Base-by-base conservation (phyloP, 1,140 invertebrate genomes). In the Ips typographus region DNA sequence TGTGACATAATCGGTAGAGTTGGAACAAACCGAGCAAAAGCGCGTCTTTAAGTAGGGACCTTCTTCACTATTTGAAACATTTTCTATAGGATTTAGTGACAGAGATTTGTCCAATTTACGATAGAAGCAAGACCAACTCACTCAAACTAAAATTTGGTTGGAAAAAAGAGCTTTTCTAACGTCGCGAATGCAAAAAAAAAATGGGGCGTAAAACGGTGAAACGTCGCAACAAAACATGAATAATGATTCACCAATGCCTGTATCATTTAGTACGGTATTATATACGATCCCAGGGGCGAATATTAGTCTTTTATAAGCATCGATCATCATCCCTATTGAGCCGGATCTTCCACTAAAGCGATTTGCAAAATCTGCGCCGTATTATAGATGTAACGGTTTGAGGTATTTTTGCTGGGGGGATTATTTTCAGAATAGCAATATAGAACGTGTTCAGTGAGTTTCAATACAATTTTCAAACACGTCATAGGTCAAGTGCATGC, bases 261-360 rank as follows among this genome's bases (percentile, higher is more conserved):
- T 66, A 55, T 58, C 64, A 66, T 66, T 66, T 66, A 66, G 36
- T 58, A 4, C 44, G 41, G 53, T 38, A 66, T 66, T 66, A 57
- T 66, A 66, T 53, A 40, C 47, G 37, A 52, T 56, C 44, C 40
- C 49, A 4, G 40, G 6, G 63, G 64, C 41, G 53, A 49, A 66
- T 66, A 66, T 66, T 66, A 66, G 64, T 66, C 62, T 4, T 36
- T 57, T 40, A 42, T 4, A 40, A 43, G 43, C 64, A 66, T 66
- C 64, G 64, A 66, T 66, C 64, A 66, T 66, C 42, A 39, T 40
- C 40, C 51, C 40, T 53, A 53, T 42, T 40, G 43, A 41, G 60
- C 43, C 3, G 8, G 40, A 51, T 22, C 44, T 47, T 47, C 44
- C n/a, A 47, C 4, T n/a, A 47, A 47, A 22, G 22, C 22, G 22